These are phyloP conservation scores for Drosophila robusta DNA, from an alignment of 2,888 invertebrate genomes.

Conservation along the genomic window DNA sequence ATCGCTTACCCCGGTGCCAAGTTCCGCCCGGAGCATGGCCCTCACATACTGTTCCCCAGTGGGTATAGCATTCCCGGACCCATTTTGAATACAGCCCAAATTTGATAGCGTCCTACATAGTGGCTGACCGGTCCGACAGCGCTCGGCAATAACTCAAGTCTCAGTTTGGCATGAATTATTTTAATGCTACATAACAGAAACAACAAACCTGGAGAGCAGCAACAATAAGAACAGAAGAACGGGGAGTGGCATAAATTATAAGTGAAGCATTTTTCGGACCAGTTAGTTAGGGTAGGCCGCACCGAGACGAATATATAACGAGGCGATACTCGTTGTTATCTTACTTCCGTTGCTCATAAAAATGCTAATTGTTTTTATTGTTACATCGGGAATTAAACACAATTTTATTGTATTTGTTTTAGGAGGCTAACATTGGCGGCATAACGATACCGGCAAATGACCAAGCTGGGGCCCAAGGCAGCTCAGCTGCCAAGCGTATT, in stretches of 20 bases:
- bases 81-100: conserved; percentile 2
- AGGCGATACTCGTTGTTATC: conserved; percentile 29
- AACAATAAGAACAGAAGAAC: conserved; percentile 8
- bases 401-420: conserved; percentile 32
- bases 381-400: conserved; percentile 42
- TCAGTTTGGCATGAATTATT: conserved; percentile 60
- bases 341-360: conserved; percentile 67
- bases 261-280: conserved; percentile 33
- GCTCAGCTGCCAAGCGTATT: conserved; percentile 64
- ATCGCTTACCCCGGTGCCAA: conserved; percentile 28
- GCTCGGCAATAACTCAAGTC: conserved; percentile 50
- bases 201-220: conserved; percentile 9
- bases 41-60: conserved; percentile 11
- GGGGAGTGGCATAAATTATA: conserved; percentile 61
- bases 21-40: conserved; percentile 42
- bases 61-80: conserved; percentile 2
- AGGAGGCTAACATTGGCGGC: conserved; percentile 73
- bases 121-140: conserved; percentile 26
- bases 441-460: conserved; percentile 67
- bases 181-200: conserved; percentile 25
- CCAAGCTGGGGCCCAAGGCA: conserved; percentile 55
- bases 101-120: conserved; percentile 9
- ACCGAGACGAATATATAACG: conserved; percentile 30
- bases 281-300: conserved; percentile 37
- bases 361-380: conserved; percentile 71